Conservation (phyloP, 2,888 invertebrate genomes). For the Stictocephala bisonia region DNA sequence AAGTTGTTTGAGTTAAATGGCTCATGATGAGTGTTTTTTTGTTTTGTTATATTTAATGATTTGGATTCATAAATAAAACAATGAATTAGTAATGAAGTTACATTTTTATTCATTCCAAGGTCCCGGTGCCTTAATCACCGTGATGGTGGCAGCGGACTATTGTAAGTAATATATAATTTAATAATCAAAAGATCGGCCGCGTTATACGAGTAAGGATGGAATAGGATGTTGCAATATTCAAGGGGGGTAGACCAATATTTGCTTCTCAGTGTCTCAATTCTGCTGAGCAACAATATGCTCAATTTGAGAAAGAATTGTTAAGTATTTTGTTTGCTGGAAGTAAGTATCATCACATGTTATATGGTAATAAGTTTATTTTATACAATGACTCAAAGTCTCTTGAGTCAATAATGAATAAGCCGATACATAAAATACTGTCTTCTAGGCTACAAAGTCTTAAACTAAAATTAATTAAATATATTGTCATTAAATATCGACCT, state of each 20-base stretch:
- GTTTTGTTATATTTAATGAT: no score
- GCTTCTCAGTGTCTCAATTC: constrained; percentile 60
- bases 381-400: constrained; percentile 47
- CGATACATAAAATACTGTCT: constrained; percentile 43
- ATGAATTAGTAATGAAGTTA: no score
- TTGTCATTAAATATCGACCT: constrained; percentile 53
- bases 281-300: constrained; percentile 61
- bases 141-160: no score
- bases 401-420: constrained; percentile 46
- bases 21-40: no score
- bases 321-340: constrained; percentile 61
- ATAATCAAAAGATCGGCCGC: no score
- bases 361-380: constrained; percentile 46
- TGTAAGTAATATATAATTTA: no score
- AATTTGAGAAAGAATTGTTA: constrained; percentile 64
- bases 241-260: constrained; percentile 60
- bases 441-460: constrained; percentile 48
- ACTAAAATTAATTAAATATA: constrained; percentile 45
- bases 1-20: no score
- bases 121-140: no score
- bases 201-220: constrained; percentile 58
- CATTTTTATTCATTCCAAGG: no score
- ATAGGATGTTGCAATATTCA: constrained; percentile 62
- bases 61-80: no score
- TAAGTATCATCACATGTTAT: constrained; percentile 61